Base-by-base conservation (phyloP, 2,797 vertebrate genomes). In the Rhodeus uyekii region DNA sequence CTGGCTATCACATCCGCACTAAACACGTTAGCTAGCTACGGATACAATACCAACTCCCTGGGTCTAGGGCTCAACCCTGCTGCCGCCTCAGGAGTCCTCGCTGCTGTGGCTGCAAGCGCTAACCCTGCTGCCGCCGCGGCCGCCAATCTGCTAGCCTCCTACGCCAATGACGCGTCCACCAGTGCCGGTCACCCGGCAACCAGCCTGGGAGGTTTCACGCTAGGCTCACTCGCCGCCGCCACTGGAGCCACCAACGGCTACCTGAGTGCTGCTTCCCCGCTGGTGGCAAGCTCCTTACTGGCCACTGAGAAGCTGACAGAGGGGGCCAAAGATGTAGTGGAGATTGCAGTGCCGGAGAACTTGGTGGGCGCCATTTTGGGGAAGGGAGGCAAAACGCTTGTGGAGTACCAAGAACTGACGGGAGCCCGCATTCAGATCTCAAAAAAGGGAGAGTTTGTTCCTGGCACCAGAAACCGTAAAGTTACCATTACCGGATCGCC, bases 361-460 rank as follows among this genome's bases (percentile, higher is more conserved):
- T 94, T 98, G 92, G 97, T 98, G 78, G 97, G 97, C 19, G 97
- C 97, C 92, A 98, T 98, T 91, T 92, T 98, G 92, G 97, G 97
- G 84, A 98, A 98, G 91, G 97, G 97, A 89, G 97, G 97, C 91
- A 98, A 98, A 92, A 98, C 97, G 90, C 93, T 98, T 92, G 97
- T 98, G 87, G 97, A 98, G 90, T 98, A 98, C 93, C 97, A 98
- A 94, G 97, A 98, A 95, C 95, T 98, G 90, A 98, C 97, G 14
- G 97, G 97, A 87, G 97, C 97, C 90, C 96, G 97, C 87, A 98
- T 98, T 93, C 97, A 98, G 94, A 98, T 98, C 94, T 98, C 97
- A 89, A 98, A 98, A 95, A 98, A 98, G 91, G 97, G 97, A 84
- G 97, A 98, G 91, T 98, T 98, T 93, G 96, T 98, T 91, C 97